Evolutionary conservation across 2,113 vertebrate species (phyloP).

Genomic region (Haliaeetus leucogaster): DNA sequence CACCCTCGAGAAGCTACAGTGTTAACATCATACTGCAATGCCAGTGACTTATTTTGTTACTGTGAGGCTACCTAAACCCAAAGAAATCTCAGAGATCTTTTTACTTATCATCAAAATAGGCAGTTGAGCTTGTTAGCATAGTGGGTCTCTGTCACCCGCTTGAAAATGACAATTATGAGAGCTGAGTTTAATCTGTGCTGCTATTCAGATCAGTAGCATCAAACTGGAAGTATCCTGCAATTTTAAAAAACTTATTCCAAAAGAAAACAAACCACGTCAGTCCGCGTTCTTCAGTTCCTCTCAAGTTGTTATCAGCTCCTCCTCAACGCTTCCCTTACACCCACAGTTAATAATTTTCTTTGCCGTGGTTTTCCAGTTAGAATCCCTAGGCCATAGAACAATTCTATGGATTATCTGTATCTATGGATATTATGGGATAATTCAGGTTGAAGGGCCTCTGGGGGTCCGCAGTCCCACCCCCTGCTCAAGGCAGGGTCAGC

Average conservation of each 20-base stretch:
- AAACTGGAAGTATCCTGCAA: constrained; percentile 13
- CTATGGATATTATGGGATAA: no score
- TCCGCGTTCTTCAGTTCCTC: not conserved
- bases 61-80: not conserved
- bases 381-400: not conserved
- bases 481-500: not conserved
- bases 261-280: not conserved
- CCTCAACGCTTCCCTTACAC: not conserved
- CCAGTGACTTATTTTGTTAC: not conserved
- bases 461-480: not conserved
- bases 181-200: constrained; percentile 1
- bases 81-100: not conserved
- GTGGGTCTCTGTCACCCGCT: not conserved
- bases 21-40: not conserved
- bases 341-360: not conserved
- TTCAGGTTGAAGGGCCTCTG: not conserved
- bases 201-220: constrained; percentile 53
- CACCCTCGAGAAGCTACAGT: not conserved
- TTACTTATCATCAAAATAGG: not conserved
- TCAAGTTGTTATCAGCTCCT: constrained; percentile 10
- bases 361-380: not conserved
- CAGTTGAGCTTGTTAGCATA: not conserved
- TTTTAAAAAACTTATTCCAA: not conserved
- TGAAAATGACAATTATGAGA: constrained; percentile 37
- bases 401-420: not conserved